Evolutionary conservation across 2,797 vertebrate genomes (phyloP).

Genomic region (Amblyraja radiata): DNA sequence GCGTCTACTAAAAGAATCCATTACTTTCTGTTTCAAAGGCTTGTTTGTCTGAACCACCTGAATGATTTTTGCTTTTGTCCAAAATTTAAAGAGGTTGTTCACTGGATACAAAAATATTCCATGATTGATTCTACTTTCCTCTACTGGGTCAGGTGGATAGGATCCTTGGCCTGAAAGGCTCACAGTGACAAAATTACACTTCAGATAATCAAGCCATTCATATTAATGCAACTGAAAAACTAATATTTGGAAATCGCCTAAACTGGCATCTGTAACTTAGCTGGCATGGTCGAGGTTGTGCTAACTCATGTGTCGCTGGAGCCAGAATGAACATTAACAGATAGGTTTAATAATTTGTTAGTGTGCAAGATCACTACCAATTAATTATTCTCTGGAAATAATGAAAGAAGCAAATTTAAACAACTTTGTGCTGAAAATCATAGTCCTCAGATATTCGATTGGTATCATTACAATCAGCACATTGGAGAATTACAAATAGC

Average conservation of each 20-base stretch:
- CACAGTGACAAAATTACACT: neutral
- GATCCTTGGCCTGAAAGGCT: neutral
- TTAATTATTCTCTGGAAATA: neutral
- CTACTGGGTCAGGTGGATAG: slow-evolving; percentile 7
- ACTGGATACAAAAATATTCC: slow-evolving; percentile 13
- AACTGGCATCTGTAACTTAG: neutral
- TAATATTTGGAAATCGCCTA: neutral
- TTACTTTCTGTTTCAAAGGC: slow-evolving; percentile 36
- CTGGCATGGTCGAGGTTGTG: too few relatives aligned
- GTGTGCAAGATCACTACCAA: neutral
- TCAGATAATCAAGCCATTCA: neutral
- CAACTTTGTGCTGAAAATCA: neutral
- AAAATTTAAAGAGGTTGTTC: slow-evolving; percentile 30
- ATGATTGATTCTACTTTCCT: neutral
- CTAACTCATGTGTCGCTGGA: neutral
- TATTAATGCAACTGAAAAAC: neutral
- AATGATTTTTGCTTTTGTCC: slow-evolving; percentile 33
- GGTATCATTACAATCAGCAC: neutral
- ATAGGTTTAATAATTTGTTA: neutral
- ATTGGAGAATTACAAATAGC: neutral
- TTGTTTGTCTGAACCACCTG: slow-evolving; percentile 37
- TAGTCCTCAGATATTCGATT: neutral
- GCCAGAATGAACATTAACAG: neutral
- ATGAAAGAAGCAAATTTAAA: neutral
- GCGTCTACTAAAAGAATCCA: slow-evolving; percentile 18